Conservation (phyloP, 1,140 invertebrate species). For the Halesus radiatus region DNA sequence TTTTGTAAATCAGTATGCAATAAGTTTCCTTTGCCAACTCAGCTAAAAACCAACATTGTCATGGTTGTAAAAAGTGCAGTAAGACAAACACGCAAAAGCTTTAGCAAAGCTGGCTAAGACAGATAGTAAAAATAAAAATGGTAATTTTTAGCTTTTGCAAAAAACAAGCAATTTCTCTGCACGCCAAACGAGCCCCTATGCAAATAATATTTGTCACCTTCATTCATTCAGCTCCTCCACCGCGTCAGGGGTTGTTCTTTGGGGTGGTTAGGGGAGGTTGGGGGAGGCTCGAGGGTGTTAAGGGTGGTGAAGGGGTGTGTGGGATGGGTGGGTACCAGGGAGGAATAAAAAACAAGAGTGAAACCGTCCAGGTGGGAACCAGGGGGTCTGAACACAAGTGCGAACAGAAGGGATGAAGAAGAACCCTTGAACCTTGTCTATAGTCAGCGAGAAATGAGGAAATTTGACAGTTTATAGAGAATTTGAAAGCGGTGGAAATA, state of each 20-base stretch:
- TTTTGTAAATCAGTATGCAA: too few species aligned
- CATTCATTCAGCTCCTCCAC: neutral
- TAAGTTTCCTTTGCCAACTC: too few species aligned
- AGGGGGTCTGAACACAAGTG: neutral
- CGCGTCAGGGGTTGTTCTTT: too few species aligned
- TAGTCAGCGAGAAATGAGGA: neutral
- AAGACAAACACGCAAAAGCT: too few species aligned
- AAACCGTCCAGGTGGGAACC: neutral
- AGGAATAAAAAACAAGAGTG: constrained; percentile 19
- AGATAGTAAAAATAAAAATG: neutral
- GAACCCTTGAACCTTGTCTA: neutral
- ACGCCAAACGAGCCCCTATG: neutral
- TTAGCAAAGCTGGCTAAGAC: too few species aligned
- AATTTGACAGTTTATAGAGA: neutral
- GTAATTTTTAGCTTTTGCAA: constrained; percentile 2
- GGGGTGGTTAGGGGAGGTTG: too few species aligned
- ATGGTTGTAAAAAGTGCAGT: too few species aligned
- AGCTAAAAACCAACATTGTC: too few species aligned
- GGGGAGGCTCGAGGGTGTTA: too few species aligned
- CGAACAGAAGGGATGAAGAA: neutral
- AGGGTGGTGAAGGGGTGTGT: neutral
- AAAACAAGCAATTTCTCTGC: neutral
- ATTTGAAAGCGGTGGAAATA: too few species aligned
- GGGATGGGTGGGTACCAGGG: neutral
- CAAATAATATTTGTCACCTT: constrained; percentile 19